Evolutionary conservation across 2,888 invertebrate species (phyloP).

Genomic region (Megamerina dolium): DNA sequence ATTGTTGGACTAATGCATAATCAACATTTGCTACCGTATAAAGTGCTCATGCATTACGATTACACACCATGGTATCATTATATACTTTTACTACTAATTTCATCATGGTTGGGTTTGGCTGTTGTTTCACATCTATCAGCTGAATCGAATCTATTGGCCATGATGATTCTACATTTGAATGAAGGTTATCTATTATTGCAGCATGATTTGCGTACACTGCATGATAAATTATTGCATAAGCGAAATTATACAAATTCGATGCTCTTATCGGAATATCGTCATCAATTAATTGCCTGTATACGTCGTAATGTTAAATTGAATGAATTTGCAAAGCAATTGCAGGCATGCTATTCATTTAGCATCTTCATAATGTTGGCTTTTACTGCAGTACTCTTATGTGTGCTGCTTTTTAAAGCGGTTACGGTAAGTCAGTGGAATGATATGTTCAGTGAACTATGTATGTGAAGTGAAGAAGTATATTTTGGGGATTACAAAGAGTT

Average conservation of each 20-base stretch:
- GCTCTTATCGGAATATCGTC: constrained; percentile 26
- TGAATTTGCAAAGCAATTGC: constrained; percentile 29
- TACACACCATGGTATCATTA: constrained; percentile 24
- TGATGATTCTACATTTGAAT: constrained; percentile 37
- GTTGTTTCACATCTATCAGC: constrained; percentile 31
- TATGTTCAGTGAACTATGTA: too few relatives aligned
- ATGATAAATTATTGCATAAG: constrained; percentile 8
- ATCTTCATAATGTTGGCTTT: constrained; percentile 36
- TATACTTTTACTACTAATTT: constrained; percentile 24
- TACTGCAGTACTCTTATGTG: constrained; percentile 35
- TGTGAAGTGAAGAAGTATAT: too few relatives aligned
- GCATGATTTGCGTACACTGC: constrained; percentile 22
- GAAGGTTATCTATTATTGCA: constrained; percentile 31
- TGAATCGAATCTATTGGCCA: constrained; percentile 37
- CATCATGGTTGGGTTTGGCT: constrained; percentile 28
- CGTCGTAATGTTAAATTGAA: constrained; percentile 31
- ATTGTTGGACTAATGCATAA: constrained; percentile 26
- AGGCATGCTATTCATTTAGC: constrained; percentile 33
- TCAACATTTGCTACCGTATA: constrained; percentile 30
- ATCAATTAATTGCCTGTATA: constrained; percentile 23
- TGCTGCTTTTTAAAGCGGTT: constrained; percentile 31
- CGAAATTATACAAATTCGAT: constrained; percentile 6
- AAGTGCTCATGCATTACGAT: constrained; percentile 32
- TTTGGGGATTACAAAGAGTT: too few relatives aligned
- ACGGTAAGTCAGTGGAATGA: constrained; percentile 27